Base-by-base conservation (phyloP, 2,888 invertebrate species). In the Automeris io region DNA sequence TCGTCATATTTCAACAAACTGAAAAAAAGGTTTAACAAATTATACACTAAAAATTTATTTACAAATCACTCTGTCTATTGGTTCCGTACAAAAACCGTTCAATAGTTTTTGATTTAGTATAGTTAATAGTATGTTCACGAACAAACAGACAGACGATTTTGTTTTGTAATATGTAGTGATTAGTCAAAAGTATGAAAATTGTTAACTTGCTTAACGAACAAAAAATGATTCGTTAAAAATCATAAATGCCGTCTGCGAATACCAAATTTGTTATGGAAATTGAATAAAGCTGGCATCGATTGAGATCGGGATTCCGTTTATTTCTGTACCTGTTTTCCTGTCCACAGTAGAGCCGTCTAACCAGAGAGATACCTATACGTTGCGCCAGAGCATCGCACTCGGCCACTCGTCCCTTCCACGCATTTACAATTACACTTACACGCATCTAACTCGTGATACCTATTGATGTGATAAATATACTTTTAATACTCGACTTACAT, bases 251-350 rank as follows among this genome's bases (percentile, higher is more conserved):
- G 8, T 31, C 11, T 26, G 18, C 2, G 13, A 39, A 34, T 34
- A 34, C 34, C 26, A 22, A 34, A 33, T 39, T 33, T 18, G 11
- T 19, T 29, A 26, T 19, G 43, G 45, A 46, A 51, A 35, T 33
- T 39, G 45, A 47, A 49, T 46, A 49, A 43, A 48, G 39, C 43
- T 41, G 31, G 40, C 40, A 44, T 44, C 47, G 51, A 49, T 54
- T 49, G 52, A 58, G 57, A 66, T 67, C 64, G 58, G 64, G 69
- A 72, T 72, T 70, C 70, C 72, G 70, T 70, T 71, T 72, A 67
- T 71, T 67, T 64, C 62, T 69, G 65, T 61, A 61, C 62, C 61
- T 62, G 71, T 72, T 76, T 77, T 75, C 74, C 74, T 77, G 75
- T 70, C 63, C 55, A 59, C 56, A 57, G 61, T 58, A 45, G 63